phyloP scores from a whole-genome alignment of 1,140 invertebrate genomes.

The Harlomillsia oculata region DNA sequence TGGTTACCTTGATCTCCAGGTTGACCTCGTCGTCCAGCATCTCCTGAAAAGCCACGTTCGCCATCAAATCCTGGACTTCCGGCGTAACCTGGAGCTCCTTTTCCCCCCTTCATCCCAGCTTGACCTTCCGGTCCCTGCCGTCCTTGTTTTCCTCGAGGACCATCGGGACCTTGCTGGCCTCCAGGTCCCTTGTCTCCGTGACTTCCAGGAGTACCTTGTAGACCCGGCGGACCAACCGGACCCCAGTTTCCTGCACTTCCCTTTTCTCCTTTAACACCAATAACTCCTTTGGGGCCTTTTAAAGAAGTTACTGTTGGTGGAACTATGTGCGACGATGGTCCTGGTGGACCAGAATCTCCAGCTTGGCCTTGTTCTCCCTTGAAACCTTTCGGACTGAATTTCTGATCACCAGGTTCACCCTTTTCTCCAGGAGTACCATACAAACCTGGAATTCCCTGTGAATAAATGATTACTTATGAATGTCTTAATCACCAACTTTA shows the following conservation, averaged over 20 bases:
- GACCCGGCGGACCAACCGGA: background rate
- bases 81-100: constrained; percentile 31
- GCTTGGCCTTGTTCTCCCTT: constrained; percentile 20
- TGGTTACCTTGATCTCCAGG: constrained; percentile 24
- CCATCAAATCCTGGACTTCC: background rate
- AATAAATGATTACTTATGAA: too few relatives aligned
- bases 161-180: constrained; percentile 20
- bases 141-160: constrained; percentile 29
- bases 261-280: constrained; percentile 28
- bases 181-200: constrained; percentile 11
- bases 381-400: constrained; percentile 3
- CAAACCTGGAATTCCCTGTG: background rate
- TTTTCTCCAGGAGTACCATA: constrained; percentile 10
- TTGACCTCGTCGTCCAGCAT: constrained; percentile 17
- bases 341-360: constrained; percentile 36
- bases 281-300: constrained; percentile 31
- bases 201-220: background rate
- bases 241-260: constrained; percentile 4
- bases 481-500: too few relatives aligned
- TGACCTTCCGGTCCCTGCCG: constrained; percentile 19
- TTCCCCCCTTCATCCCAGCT: constrained; percentile 14
- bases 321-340: background rate
- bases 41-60: constrained; percentile 19
- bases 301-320: background rate
- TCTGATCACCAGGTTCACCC: constrained; percentile 9